Conservation (phyloP, 2,797 vertebrate genomes). For the Lagorchestes hirsutus region DNA sequence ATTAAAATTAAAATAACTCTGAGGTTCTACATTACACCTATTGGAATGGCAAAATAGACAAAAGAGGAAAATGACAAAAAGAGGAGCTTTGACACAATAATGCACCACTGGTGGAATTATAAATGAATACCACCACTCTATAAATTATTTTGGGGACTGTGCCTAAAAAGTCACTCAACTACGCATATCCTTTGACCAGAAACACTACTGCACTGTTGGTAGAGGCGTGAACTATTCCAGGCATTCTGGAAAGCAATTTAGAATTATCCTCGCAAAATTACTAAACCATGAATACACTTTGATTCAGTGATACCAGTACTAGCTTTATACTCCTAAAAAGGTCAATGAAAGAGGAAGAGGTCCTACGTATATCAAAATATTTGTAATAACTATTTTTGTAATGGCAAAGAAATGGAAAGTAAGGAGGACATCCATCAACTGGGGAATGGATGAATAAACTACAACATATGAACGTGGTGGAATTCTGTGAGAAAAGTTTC, state of each 20-base stretch:
- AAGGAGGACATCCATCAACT: background rate
- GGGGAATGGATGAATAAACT: background rate
- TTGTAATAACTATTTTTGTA: background rate
- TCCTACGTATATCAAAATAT: background rate
- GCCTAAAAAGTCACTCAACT: background rate
- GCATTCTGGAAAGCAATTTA: background rate
- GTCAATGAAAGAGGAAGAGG: background rate
- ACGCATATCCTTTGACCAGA: background rate
- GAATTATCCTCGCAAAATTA: background rate
- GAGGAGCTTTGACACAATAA: background rate
- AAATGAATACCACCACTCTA: background rate
- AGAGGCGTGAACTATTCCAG: background rate
- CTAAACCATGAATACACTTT: background rate
- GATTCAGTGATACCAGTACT: background rate
- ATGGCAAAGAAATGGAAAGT: background rate
- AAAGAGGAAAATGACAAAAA: background rate
- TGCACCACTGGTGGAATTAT: background rate
- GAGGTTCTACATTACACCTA: background rate
- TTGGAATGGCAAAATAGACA: background rate
- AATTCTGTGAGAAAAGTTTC: background rate
- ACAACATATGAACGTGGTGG: background rate
- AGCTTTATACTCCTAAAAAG: background rate
- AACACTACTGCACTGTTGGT: background rate
- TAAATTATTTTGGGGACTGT: background rate
- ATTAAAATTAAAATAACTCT: background rate